Conservation (phyloP, 2,888 invertebrate species). For the Rhagium mordax region DNA sequence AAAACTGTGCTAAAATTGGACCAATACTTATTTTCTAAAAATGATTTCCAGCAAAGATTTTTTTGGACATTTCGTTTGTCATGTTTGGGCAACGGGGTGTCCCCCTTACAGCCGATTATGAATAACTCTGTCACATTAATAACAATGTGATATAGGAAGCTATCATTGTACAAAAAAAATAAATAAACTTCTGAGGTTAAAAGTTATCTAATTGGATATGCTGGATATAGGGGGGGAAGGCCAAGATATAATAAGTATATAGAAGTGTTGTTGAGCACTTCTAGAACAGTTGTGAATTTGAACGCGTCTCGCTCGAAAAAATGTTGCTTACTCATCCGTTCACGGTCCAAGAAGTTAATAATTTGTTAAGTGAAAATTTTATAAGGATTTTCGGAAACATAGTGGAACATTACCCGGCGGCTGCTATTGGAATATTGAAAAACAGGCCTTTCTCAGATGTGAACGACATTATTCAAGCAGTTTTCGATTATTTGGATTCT, state of each 20-base stretch:
- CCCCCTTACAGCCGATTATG: background rate
- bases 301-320: background rate
- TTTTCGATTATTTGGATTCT: slow-evolving; percentile 73
- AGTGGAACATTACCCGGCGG: slow-evolving; percentile 75
- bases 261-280: slow-evolving; percentile 29
- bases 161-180: slow-evolving; percentile 16
- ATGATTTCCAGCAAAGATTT: too few species aligned
- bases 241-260: slow-evolving; percentile 42
- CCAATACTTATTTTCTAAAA: too few species aligned
- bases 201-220: slow-evolving; percentile 15
- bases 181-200: slow-evolving; percentile 22
- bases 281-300: background rate
- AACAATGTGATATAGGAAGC: slow-evolving; percentile 18
- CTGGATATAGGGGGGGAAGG: slow-evolving; percentile 47
- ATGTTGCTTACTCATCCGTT: slow-evolving; percentile 55
- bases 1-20: too few species aligned
- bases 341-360: slow-evolving; percentile 73
- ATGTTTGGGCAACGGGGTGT: background rate
- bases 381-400: slow-evolving; percentile 76
- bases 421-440: slow-evolving; percentile 71
- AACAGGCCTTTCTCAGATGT: slow-evolving; percentile 73
- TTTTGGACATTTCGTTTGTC: background rate
- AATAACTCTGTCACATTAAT: background rate
- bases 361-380: slow-evolving; percentile 72
- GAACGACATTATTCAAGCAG: slow-evolving; percentile 71